Evolutionary conservation across 2,888 invertebrate species (phyloP), one percentile per base, ranked within the genome.

Genomic region (Lucinisca nassula): DNA sequence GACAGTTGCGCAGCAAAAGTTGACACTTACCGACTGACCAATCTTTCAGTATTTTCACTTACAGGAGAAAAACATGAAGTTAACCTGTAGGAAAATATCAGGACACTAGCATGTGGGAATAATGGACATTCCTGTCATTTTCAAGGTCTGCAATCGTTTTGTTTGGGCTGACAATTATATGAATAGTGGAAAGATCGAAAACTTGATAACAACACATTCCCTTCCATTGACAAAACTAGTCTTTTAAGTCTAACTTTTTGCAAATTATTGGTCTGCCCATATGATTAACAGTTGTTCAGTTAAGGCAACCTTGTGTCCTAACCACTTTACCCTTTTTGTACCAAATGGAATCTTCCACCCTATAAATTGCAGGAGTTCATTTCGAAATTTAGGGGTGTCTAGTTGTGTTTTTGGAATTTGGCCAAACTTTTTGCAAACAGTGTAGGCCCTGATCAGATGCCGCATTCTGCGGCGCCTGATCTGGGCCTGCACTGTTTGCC

Each of bases 41-140:
- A n/a, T n/a, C n/a, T n/a, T n/a, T n/a, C n/a, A n/a, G n/a, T n/a
- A n/a, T n/a, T n/a, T n/a, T n/a, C n/a, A n/a, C n/a, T n/a, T n/a
- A n/a, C n/a, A n/a, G n/a, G n/a, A n/a, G n/a, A n/a, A n/a, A n/a
- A n/a, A n/a, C n/a, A n/a, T n/a, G n/a, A 70, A 21, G 77, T 27
- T 70, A 12, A 49, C 21, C 80, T 73, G 80, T 80, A 72, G 73
- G 67, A 79, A 79, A 78, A 82, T 86, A 79, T 82, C 79, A 79
- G 70, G 37, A 35, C 38, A 75, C 67, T 72, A 72, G 79, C 76
- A 83, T 82, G 79, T 76, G 79, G 86, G 86, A 76, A 86, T 82
- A 79, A 58, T 40, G 67, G 55, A 86, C 82, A 86, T 86, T 79
- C 86, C 83, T 76, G 4, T 35, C 70, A 51, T 76, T 32, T 40